Evolutionary conservation across 2,888 invertebrate genomes (phyloP), one percentile per base, ranked within the genome.

Genomic region (Diadegma fenestrale): DNA sequence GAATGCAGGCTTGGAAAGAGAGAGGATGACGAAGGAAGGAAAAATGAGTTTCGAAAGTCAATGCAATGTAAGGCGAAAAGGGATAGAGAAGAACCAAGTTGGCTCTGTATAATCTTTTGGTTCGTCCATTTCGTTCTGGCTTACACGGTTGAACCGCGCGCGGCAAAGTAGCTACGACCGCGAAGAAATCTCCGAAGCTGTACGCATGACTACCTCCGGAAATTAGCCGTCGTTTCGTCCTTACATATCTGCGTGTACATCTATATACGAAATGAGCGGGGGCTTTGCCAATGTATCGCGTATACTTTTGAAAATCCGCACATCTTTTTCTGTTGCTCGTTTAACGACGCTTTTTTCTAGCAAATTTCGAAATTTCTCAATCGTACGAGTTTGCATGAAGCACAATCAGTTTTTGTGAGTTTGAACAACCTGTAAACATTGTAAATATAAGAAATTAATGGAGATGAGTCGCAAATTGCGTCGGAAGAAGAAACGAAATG

Each of bases 151-250:
- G 26, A 79, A 73, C 80, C 41, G 19, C 63, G 41, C 22, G 51
- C 26, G 54, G 69, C 51, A 63, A 69, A 37, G 80, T 63, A 84
- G 76, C 77, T 79, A 77, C 86, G 79, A 83, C 80, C 82, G 54
- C 85, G 80, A 82, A 81, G 80, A 84, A 86, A 83, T 81, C 83
- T 84, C 22, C 85, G 71, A 80, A 81, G 64, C 79, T 68, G 51
- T 82, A 88, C 87, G 89, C 88, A 89, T 87, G 88, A 88, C 87
- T 89, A 88, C 86, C 87, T 82, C 86, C 84, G 83, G 85, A 89
- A 89, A 90, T 89, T 90, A 88, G 87, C 80, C 82, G 82, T 85
- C 87, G 78, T 87, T 88, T 87, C 82, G 84, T 72, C 37, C 73
- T 84, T 45, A 69, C 64, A 45, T 58, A 26, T 33, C 54, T 64